phyloP scores from a whole-genome alignment of 2,888 invertebrate species.

The Cheilosia soror region DNA sequence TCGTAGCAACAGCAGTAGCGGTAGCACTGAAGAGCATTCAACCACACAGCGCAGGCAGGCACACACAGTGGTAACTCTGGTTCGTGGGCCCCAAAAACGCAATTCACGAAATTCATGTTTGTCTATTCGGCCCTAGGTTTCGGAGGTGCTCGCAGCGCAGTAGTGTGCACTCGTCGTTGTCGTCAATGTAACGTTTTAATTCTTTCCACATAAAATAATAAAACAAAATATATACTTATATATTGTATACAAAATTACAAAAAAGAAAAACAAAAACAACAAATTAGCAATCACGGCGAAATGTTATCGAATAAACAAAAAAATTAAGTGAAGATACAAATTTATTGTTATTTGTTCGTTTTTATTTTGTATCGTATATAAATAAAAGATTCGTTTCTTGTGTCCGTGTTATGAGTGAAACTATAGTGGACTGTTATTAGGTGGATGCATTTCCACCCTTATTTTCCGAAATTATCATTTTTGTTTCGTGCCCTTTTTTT shows the following conservation, averaged over 20 bases:
- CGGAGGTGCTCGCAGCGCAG: conserved; percentile 84
- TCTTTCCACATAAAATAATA: conserved; percentile 76
- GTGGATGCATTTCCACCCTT: conserved; percentile 72
- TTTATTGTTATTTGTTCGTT: conserved; percentile 29
- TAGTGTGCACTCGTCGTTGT: conserved; percentile 81
- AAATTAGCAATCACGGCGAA: conserved; percentile 59
- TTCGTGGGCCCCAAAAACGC: conserved; percentile 82
- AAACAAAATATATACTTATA: background rate
- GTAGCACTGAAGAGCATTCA: conserved; percentile 72
- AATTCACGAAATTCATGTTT: conserved; percentile 83
- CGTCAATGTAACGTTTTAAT: conserved; percentile 79
- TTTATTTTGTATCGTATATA: conserved; percentile 34
- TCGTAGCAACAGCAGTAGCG: conserved; percentile 47
- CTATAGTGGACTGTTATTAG: conserved; percentile 60
- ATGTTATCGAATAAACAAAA: conserved; percentile 71
- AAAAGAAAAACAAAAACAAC: conserved; percentile 53
- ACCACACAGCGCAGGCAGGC: conserved; percentile 66
- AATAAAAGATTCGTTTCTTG: conserved; percentile 42
- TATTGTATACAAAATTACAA: conserved; percentile 39
- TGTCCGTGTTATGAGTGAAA: conserved; percentile 62
- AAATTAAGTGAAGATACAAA: conserved; percentile 64
- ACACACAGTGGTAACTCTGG: conserved; percentile 77
- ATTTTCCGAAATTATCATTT: conserved; percentile 56
- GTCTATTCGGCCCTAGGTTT: conserved; percentile 84
- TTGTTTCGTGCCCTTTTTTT: conserved; percentile 38